These are phyloP conservation scores for Bambusicola thoracicus DNA, from an alignment of 2,113 vertebrate genomes.

Conservation along the genomic window DNA sequence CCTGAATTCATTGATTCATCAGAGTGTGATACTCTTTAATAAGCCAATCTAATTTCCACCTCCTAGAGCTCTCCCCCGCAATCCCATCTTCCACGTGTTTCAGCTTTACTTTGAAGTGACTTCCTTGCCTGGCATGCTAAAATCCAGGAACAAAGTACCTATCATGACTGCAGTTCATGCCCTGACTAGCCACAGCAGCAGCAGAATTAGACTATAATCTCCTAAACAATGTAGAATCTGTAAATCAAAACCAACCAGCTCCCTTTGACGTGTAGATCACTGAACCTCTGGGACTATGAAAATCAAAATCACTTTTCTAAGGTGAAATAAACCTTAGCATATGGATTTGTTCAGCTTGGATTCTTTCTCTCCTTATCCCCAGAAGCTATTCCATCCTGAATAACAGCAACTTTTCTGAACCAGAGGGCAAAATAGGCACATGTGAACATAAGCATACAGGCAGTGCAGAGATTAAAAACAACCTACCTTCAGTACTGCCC, in stretches of 20 bases:
- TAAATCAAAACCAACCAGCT: slow-evolving; percentile 51
- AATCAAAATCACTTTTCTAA: slow-evolving; percentile 14
- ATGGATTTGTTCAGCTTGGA: slow-evolving; percentile 10
- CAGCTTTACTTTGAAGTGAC: slow-evolving; percentile 60
- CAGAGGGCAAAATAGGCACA: background rate
- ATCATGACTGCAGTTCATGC: slow-evolving; percentile 39
- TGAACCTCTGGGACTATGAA: background rate
- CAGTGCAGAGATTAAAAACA: slow-evolving; percentile 23
- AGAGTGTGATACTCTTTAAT: background rate
- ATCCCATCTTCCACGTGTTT: slow-evolving; percentile 31
- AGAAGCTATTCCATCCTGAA: background rate
- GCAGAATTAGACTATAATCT: slow-evolving; percentile 56
- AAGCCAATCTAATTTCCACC: slow-evolving; percentile 26
- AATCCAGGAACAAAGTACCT: slow-evolving; percentile 45
- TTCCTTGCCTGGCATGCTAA: slow-evolving; percentile 55
- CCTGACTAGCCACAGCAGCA: slow-evolving; percentile 51
- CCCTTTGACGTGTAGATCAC: slow-evolving; percentile 44
- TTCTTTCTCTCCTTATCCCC: background rate
- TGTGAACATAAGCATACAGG: background rate
- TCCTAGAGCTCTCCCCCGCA: background rate
- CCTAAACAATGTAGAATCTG: slow-evolving; percentile 61
- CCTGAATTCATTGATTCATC: background rate
- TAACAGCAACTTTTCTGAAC: background rate
- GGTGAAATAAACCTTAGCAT: background rate
- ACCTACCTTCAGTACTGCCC: slow-evolving; percentile 12